phyloP scores from a whole-genome alignment of 1,140 invertebrate genomes.

The Diorhabda carinulata region DNA sequence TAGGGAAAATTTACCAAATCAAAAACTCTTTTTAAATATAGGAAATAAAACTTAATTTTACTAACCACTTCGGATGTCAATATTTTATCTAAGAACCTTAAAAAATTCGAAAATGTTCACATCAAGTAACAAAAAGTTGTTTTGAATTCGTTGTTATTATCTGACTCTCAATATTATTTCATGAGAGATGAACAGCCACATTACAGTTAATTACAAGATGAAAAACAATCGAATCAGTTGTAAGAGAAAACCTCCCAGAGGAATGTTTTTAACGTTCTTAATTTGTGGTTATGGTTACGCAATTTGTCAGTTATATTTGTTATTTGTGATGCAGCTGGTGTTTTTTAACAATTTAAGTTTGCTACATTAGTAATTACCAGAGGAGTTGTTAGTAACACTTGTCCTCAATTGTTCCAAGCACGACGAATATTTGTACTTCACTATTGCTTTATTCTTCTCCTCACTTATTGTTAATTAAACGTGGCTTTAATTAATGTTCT shows the following conservation, averaged over 20 bases:
- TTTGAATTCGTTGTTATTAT: too few relatives aligned
- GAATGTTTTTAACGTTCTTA: conserved; percentile 21
- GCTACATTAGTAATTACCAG: conserved; percentile 44
- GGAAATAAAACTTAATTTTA: too few relatives aligned
- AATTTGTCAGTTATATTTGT: conserved; percentile 43
- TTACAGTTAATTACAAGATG: not conserved
- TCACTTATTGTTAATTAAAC: conserved; percentile 16
- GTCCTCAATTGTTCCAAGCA: conserved; percentile 40
- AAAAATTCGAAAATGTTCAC: too few relatives aligned
- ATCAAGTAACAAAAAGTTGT: too few relatives aligned
- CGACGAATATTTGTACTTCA: conserved; percentile 32
- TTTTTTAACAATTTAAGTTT: conserved; percentile 47
- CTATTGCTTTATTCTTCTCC: conserved; percentile 21
- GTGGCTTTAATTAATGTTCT: not conserved
- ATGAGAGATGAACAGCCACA: not conserved
- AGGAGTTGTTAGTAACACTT: conserved; percentile 41
- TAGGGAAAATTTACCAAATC: too few relatives aligned
- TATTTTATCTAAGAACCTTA: too few relatives aligned
- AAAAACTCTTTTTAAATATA: too few relatives aligned
- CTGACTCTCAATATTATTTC: too few relatives aligned
- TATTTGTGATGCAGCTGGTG: conserved; percentile 45
- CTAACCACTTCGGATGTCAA: too few relatives aligned
- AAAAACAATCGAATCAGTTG: not conserved
- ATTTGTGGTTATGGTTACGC: conserved; percentile 34
- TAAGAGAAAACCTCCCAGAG: not conserved